phyloP scores from a whole-genome alignment of 2,113 vertebrate genomes.

The Cromileptes altivelis region DNA sequence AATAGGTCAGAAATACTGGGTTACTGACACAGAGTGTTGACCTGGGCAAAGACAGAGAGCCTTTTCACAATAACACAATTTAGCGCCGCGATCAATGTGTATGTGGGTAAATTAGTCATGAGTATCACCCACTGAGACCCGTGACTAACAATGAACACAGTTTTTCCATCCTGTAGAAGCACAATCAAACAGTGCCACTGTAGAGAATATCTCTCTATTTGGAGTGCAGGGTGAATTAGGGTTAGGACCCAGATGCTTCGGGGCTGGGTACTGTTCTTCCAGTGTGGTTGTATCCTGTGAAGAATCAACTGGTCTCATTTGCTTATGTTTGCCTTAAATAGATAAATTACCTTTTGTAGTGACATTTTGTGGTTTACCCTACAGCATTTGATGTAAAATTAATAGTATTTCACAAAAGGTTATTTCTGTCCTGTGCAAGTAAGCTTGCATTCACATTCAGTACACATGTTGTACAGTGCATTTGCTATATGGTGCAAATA shows the following conservation, averaged over 20 bases:
- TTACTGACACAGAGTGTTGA: slow-evolving; percentile 3
- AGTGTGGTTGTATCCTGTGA: background rate
- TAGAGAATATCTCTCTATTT: background rate
- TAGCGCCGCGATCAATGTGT: slow-evolving; percentile 14
- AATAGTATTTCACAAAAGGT: background rate
- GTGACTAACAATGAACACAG: slow-evolving; percentile 63
- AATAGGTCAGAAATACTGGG: slow-evolving; percentile 5
- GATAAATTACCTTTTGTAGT: background rate
- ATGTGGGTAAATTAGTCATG: slow-evolving; percentile 61
- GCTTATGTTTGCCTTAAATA: background rate
- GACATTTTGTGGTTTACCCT: background rate
- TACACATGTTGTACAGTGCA: background rate
- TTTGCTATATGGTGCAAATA: background rate
- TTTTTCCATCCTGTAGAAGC: slow-evolving; percentile 41
- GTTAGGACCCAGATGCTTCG: background rate
- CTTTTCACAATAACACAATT: slow-evolving; percentile 49
- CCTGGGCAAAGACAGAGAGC: slow-evolving; percentile 39
- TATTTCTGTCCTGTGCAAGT: background rate
- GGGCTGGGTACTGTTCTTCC: background rate
- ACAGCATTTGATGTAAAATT: background rate
- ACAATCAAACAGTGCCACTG: background rate
- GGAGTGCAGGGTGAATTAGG: slow-evolving; percentile 5
- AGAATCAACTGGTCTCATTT: background rate
- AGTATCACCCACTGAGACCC: slow-evolving; percentile 51
- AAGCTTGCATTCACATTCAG: background rate